phyloP scores from a whole-genome alignment of 2,113 vertebrate species.

The Steatornis caripensis region DNA sequence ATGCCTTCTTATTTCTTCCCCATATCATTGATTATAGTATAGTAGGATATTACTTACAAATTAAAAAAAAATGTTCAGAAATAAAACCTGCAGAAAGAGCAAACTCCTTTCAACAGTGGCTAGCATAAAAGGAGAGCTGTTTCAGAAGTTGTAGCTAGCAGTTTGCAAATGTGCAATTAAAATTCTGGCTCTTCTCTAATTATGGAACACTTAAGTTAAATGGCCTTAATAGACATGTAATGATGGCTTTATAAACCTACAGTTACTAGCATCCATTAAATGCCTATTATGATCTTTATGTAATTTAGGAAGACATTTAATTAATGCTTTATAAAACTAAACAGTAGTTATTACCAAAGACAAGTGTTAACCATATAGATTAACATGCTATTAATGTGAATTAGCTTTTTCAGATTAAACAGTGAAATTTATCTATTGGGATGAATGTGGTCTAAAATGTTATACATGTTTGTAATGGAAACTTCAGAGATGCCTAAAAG shows the following conservation, averaged over 20 bases:
- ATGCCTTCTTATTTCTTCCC: neutral
- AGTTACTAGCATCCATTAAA: slow-evolving; percentile 69
- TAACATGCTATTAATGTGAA: slow-evolving; percentile 46
- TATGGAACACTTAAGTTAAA: slow-evolving; percentile 73
- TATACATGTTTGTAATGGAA: neutral
- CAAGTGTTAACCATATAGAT: slow-evolving; percentile 59
- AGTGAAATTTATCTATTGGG: neutral
- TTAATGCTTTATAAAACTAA: slow-evolving; percentile 68
- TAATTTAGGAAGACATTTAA: slow-evolving; percentile 70
- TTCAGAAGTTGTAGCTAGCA: slow-evolving; percentile 58
- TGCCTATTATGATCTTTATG: slow-evolving; percentile 70
- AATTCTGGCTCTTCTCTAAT: slow-evolving; percentile 73
- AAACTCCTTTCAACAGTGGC: neutral
- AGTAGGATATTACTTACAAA: neutral
- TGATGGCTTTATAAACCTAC: slow-evolving; percentile 71
- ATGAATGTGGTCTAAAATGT: neutral
- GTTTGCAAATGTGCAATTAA: slow-evolving; percentile 76
- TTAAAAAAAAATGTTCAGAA: neutral
- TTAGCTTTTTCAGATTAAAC: slow-evolving; percentile 56
- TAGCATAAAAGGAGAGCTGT: slow-evolving; percentile 25
- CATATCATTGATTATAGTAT: neutral
- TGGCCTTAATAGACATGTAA: slow-evolving; percentile 76
- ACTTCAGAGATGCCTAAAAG: neutral
- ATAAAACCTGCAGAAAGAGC: neutral
- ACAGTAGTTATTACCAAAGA: slow-evolving; percentile 69